Base-by-base conservation (phyloP, 2,888 invertebrate species). In the Mythimna vitellina region DNA sequence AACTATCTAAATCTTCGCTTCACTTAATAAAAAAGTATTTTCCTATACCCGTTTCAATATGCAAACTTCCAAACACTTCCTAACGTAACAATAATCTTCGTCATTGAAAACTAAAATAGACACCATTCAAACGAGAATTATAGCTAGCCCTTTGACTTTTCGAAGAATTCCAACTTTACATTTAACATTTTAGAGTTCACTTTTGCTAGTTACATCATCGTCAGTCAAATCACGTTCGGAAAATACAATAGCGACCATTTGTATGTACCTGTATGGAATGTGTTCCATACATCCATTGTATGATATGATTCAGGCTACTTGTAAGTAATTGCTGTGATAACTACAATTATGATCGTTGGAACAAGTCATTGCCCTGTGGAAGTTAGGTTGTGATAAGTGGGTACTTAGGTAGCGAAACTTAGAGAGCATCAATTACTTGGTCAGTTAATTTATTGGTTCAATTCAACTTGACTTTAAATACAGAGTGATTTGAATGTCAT, bases 51-150 rank as follows among this genome's bases (percentile, higher is more conserved):
- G 1, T 66, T 57, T 65, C 58, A 49, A 63, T 42, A 72, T 58
- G 35, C 57, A n/a, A 82, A 69, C 80, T 69, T 51, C 58, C 62
- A 60, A 79, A 73, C 83, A 73, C 73, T 70, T 76, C 53, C 53
- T 63, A 32, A 69, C 62, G 35, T 22, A 57, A 60, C 54, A 62
- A 70, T 80, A 66, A 83, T 69, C 75, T 61, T 64, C 84, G 70
- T 76, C 83, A 85, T 83, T 83, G 81, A 78, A 83, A 83, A 71
- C 80, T 71, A 85, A 83, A 85, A 83, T 83, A 85, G 84, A 73
- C 64, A 57, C 80, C 38, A 83, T 67, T 57, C 83, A 70, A 79
- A 79, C 80, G 29, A 70, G 73, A 67, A 53, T 65, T 67, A 73
- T 60, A 57, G 62, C 54, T 38, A 64, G 57, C 60, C 65, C 75